phyloP scores from a whole-genome alignment of 2,888 invertebrate species.

The Phalangium opilio region DNA sequence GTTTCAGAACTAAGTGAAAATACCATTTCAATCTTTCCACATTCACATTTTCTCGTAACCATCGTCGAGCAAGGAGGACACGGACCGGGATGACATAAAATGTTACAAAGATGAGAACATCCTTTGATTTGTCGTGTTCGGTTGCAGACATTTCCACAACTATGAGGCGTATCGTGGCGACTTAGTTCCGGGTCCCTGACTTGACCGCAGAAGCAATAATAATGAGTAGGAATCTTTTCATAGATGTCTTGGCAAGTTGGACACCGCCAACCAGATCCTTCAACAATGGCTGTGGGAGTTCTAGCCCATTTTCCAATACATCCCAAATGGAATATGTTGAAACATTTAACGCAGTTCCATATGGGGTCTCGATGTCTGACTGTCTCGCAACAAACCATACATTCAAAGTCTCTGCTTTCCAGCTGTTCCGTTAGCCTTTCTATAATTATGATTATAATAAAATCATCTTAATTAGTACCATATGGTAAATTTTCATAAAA shows the following conservation, averaged over 20 bases:
- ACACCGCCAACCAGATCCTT: slow-evolving; percentile 57
- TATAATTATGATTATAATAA: too few relatives aligned
- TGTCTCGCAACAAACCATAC: slow-evolving; percentile 82
- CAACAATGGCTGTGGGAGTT: slow-evolving; percentile 40
- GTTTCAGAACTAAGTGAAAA: too few relatives aligned
- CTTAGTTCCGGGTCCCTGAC: slow-evolving; percentile 54
- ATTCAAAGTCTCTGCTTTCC: slow-evolving; percentile 65
- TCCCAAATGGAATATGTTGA: slow-evolving; percentile 75
- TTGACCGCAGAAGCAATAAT: slow-evolving; percentile 82
- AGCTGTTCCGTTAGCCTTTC: slow-evolving; percentile 72
- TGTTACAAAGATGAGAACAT: slow-evolving; percentile 45
- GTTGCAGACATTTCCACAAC: slow-evolving; percentile 74
- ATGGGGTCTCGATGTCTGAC: slow-evolving; percentile 62
- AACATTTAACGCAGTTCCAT: slow-evolving; percentile 85
- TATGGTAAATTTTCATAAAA: too few relatives aligned
- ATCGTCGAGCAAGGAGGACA: slow-evolving; percentile 45
- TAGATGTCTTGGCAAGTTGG: slow-evolving; percentile 84
- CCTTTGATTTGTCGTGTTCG: slow-evolving; percentile 34
- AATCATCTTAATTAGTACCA: too few relatives aligned
- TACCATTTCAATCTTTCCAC: slow-evolving; percentile 49
- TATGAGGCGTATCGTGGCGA: slow-evolving; percentile 66
- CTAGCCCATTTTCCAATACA: slow-evolving; percentile 86
- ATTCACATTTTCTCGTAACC: slow-evolving; percentile 50
- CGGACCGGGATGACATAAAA: slow-evolving; percentile 85
- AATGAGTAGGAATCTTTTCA: slow-evolving; percentile 55